Conservation (phyloP, 64 coral and sea anemone genomes). For the Orbicella faveolata region DNA sequence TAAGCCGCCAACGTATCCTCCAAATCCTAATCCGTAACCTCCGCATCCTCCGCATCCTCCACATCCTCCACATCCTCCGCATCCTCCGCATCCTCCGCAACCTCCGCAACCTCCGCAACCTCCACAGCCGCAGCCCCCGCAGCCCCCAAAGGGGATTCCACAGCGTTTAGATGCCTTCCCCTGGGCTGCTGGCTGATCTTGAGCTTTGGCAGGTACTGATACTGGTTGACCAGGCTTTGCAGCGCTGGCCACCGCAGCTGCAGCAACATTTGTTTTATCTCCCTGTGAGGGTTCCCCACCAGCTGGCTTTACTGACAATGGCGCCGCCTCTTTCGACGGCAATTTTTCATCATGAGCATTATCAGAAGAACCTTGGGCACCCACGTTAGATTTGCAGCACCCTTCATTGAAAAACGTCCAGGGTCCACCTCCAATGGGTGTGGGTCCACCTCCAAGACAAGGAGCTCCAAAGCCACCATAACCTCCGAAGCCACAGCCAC, state of each 20-base stretch:
- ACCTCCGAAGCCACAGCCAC: not conserved
- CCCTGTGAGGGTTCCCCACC: not conserved
- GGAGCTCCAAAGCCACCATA: conserved; percentile 6
- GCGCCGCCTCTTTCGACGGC: conserved; percentile 2
- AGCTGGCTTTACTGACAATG: conserved; percentile 20
- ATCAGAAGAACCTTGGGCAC: conserved; percentile 18
- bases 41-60: conserved; percentile 1
- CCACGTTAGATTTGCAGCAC: conserved; percentile 47
- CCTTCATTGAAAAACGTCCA: conserved; percentile 42
- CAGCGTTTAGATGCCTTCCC: not conserved
- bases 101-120: not conserved
- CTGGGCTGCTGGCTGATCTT: not conserved
- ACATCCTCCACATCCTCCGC: conserved; percentile 16
- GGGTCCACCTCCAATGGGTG: not conserved
- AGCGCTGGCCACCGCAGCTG: not conserved
- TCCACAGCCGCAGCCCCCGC: conserved; percentile 21
- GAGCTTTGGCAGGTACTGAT: not conserved
- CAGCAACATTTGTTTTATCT: too few relatives aligned
- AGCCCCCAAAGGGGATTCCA: conserved; percentile 13
- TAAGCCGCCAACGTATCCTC: not conserved
- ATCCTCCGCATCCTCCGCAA: conserved; percentile 24
- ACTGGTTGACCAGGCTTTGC: conserved; percentile 6
- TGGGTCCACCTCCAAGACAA: not conserved
- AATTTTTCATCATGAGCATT: not conserved
- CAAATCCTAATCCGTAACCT: conserved; percentile 1